Conservation (phyloP, 2,113 vertebrate species). For the Rafetus swinhoei region DNA sequence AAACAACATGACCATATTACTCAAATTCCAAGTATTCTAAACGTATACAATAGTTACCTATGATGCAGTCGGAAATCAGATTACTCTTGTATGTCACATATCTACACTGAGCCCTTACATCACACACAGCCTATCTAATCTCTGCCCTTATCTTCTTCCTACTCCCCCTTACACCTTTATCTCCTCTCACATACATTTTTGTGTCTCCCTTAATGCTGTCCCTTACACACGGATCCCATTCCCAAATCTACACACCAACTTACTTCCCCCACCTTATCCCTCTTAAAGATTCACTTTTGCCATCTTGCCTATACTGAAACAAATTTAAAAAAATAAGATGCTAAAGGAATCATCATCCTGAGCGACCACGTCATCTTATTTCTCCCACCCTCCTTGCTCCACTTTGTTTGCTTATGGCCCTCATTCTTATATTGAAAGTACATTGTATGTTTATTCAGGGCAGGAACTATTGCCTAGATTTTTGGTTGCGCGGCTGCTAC, state of each 20-base stretch:
- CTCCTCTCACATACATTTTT: neutral
- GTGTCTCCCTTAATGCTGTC: neutral
- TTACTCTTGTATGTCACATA: constrained; percentile 24
- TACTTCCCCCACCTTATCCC: neutral
- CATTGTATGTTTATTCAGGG: neutral
- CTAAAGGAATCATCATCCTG: neutral
- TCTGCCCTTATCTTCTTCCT: constrained; percentile 27
- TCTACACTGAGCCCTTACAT: neutral
- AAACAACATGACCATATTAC: neutral
- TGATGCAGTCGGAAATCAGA: constrained; percentile 50
- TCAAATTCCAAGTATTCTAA: constrained; percentile 4
- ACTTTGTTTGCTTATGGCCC: neutral
- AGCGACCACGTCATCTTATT: rapidly evolving
- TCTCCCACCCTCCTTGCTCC: neutral
- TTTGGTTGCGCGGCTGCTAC: neutral
- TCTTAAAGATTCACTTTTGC: neutral
- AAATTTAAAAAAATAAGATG: neutral
- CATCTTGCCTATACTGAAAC: neutral
- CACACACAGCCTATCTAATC: neutral
- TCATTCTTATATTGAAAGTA: neutral
- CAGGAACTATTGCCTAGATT: rapidly evolving
- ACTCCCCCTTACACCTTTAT: neutral
- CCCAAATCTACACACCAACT: constrained; percentile 1
- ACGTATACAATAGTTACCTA: constrained; percentile 12
- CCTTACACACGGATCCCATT: neutral